A percentile compares a stretch with the other conserved stretches of the same genome.
These are phyloP conservation scores for Tinamus major DNA, from an alignment of 2,797 vertebrate species.

Conservation along the genomic window DNA sequence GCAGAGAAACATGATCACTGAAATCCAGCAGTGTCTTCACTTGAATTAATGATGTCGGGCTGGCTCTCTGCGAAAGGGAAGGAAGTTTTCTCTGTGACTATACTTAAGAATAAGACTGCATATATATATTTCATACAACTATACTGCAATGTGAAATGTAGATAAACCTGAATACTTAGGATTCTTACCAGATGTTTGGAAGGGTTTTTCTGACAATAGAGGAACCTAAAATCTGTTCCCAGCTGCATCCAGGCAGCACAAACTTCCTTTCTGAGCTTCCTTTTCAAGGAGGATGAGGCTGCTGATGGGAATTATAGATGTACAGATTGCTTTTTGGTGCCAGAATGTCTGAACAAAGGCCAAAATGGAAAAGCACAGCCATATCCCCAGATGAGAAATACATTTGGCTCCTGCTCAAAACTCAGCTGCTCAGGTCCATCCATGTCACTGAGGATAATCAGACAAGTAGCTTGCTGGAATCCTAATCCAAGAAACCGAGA, in stretches of 20 bases:
- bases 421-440: background rate
- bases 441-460: background rate
- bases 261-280: background rate
- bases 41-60: background rate
- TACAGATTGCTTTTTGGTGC: background rate
- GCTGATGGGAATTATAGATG: background rate
- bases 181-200: background rate
- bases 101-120: background rate
- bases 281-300: background rate
- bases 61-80: background rate
- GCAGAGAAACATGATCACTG: background rate
- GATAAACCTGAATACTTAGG: background rate
- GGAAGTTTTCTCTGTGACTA: background rate
- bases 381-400: background rate
- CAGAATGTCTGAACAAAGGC: background rate
- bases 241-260: background rate
- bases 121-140: background rate
- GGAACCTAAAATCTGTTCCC: background rate
- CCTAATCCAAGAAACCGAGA: slow-evolving; percentile 6
- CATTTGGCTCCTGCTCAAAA: background rate
- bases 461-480: slow-evolving; percentile 41
- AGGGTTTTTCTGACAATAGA: background rate
- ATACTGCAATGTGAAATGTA: background rate
- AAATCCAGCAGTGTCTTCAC: background rate
- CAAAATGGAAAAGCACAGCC: background rate